These are phyloP conservation scores for Agrypnia vestita DNA, from an alignment of 1,140 invertebrate genomes.

Conservation along the genomic window DNA sequence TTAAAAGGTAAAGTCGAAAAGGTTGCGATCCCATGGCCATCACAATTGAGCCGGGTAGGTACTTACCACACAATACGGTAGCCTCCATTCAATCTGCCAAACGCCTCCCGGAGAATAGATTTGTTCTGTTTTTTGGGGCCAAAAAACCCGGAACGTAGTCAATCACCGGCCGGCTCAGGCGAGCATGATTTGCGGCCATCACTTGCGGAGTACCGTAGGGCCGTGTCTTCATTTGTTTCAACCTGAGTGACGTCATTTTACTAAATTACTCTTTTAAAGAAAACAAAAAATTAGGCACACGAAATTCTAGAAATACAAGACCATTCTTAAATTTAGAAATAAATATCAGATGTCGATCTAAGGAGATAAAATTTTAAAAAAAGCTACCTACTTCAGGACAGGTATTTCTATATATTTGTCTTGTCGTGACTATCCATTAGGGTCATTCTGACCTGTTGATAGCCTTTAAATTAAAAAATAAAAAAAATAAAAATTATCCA, in stretches of 20 bases:
- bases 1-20: neutral
- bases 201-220: neutral
- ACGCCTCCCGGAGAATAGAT: neutral
- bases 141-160: neutral
- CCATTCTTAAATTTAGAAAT: no score
- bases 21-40: neutral
- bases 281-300: no score
- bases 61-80: neutral
- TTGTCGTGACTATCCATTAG: no score
- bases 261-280: no score
- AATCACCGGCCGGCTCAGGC: neutral
- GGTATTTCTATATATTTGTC: no score
- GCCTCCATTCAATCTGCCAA: constrained; percentile 1
- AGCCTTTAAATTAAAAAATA: no score
- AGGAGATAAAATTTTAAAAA: no score
- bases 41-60: neutral
- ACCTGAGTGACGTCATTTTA: neutral
- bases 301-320: no score
- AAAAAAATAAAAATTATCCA: no score
- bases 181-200: neutral
- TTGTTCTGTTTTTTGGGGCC: neutral
- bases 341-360: no score
- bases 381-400: no score
- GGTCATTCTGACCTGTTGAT: no score
- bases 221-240: neutral